Evolutionary conservation across 2,888 invertebrate species (phyloP), one percentile per base, ranked within the genome.

Genomic region (Drosophila phalerata): DNA sequence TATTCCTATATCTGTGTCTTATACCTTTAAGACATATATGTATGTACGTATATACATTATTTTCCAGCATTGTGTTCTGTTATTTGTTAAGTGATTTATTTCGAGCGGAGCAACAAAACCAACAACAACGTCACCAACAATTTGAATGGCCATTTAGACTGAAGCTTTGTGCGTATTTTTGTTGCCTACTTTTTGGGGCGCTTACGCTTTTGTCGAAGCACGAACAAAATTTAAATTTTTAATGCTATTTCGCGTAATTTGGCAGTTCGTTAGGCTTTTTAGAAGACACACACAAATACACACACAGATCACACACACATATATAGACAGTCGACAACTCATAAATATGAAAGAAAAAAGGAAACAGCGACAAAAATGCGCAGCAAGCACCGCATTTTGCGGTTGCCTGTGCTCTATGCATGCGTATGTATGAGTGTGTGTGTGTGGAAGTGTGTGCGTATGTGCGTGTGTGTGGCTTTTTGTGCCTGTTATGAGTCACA

Each of bases 221-320:
- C 73, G 70, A 70, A 81, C 61, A 38, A 76, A 89, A 85, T 86
- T 89, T 89, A 88, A 88, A 86, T 85, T 85, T 89, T 86, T 87
- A 86, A 87, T 87, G 88, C 84, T 78, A 85, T 87, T 88, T 85
- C 76, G 79, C 81, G 89, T 85, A 88, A 85, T 90, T 90, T 90
- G 89, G 88, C 89, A 89, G 89, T 87, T 89, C 89, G 89, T 88
- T 88, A 81, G 85, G 87, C 89, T 69, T 77, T 76, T 77, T 85
- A 80, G 62, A 62, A 74, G 65, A 53, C 66, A 63, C 61, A 60
- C 67, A 68, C 63, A 60, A 53, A 69, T 66, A 51, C 48, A 64
- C 45, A 55, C 34, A 57, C 48, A 57, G 28, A 40, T 49, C 40
- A 43, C 47, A 61, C 32, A 56, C 48, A 57, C 48, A 71, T 40